These are phyloP conservation scores for Hystrix cristata DNA, from an alignment of 2,113 vertebrate species.

Conservation along the genomic window DNA sequence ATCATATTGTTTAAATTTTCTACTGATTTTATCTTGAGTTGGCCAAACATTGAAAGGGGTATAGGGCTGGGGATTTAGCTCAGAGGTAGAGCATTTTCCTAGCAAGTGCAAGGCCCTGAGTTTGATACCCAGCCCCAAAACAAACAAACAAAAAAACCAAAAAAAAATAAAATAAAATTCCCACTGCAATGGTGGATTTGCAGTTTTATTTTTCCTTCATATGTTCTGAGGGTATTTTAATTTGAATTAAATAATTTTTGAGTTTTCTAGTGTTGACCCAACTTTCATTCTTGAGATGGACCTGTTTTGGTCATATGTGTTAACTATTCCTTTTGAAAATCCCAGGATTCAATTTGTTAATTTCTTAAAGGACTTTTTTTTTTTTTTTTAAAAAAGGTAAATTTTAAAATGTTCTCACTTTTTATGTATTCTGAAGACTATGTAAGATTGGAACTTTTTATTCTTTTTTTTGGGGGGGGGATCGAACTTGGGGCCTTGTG, in stretches of 20 bases:
- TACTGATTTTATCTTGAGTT: background rate
- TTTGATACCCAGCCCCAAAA: too few relatives aligned
- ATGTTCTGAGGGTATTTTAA: background rate
- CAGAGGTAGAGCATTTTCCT: too few relatives aligned
- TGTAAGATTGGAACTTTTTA: background rate
- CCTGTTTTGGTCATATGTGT: background rate
- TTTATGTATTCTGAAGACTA: background rate
- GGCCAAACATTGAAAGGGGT: background rate
- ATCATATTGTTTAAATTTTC: background rate
- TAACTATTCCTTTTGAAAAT: background rate
- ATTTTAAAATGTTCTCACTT: background rate
- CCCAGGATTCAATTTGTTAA: background rate
- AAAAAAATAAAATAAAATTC: background rate
- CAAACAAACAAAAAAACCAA: too few relatives aligned
- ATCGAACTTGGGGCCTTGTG: too few relatives aligned
- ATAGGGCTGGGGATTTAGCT: background rate
- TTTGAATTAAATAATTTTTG: constrained; percentile 16
- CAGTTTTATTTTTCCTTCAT: constrained; percentile 30
- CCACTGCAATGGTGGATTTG: background rate
- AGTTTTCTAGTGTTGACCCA: constrained; percentile 20
- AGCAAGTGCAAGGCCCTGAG: too few relatives aligned
- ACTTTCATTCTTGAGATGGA: background rate
- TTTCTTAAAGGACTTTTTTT: background rate
- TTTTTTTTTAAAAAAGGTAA: background rate
- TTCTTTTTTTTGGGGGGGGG: background rate